These are phyloP conservation scores for Tribolium castaneum DNA, from an alignment of 1,140 invertebrate species.

Conservation along the genomic window DNA sequence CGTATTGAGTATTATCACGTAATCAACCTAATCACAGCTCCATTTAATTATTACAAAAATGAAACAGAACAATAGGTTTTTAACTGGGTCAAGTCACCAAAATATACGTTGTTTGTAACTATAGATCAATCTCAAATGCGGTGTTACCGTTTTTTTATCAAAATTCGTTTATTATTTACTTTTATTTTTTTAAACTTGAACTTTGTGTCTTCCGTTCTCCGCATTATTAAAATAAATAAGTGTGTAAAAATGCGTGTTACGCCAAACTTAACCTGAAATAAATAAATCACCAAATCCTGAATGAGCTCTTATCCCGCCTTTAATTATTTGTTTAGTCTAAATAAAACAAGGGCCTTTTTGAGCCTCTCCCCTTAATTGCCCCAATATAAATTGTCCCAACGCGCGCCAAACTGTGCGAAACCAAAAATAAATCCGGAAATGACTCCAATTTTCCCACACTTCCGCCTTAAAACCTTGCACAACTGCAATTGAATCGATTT, in stretches of 20 bases:
- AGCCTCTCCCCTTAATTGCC: background rate
- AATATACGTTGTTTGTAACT: no score
- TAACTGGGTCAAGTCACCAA: no score
- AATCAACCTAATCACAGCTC: no score
- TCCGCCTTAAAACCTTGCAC: background rate
- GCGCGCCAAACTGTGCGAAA: background rate
- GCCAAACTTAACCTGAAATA: background rate
- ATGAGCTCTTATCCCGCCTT: background rate
- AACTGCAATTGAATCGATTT: background rate
- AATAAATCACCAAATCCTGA: background rate
- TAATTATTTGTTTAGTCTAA: slow-evolving; percentile 17
- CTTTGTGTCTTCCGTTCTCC: no score
- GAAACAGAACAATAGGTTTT: no score
- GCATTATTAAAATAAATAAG: no score
- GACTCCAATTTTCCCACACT: slow-evolving; percentile 7
- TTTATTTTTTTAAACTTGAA: no score
- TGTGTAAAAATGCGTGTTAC: no score
- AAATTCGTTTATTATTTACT: no score
- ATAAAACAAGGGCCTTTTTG: background rate
- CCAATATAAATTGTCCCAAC: background rate
- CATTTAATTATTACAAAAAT: no score
- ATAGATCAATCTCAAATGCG: no score
- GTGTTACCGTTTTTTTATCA: no score
- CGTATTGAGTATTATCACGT: background rate
- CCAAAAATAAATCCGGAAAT: slow-evolving; percentile 8